Conservation (phyloP, 2,888 invertebrate species). For the Listrodromus nycthemerus region DNA sequence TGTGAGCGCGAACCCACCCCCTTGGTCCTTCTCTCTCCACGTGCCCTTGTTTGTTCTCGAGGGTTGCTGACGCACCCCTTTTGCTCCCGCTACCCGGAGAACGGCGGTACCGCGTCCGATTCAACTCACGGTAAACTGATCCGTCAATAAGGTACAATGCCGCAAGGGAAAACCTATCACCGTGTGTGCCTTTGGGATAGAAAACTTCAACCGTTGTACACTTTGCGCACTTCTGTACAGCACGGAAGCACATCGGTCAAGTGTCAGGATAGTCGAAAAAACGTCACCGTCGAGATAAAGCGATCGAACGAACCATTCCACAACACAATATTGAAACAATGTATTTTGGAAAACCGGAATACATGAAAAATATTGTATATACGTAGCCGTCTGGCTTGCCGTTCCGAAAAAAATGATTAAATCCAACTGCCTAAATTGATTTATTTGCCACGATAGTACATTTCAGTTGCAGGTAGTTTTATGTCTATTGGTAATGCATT, state of each 20-base stretch:
- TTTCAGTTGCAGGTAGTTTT: background rate
- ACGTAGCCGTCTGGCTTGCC: background rate
- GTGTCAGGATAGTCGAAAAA: slow-evolving; percentile 7
- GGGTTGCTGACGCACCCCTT: slow-evolving; percentile 59
- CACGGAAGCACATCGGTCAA: slow-evolving; percentile 2
- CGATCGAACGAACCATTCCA: background rate
- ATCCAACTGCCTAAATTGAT: background rate
- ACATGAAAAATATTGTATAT: background rate
- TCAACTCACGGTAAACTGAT: slow-evolving; percentile 65
- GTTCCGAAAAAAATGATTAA: background rate
- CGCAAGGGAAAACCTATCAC: slow-evolving; percentile 22
- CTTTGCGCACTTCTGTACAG: slow-evolving; percentile 30
- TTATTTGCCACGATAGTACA: background rate
- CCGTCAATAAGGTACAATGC: slow-evolving; percentile 44
- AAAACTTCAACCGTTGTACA: slow-evolving; percentile 29
- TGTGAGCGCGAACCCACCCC: slow-evolving; percentile 1
- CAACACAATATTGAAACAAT: background rate
- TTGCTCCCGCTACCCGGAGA: slow-evolving; percentile 21
- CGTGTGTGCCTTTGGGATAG: slow-evolving; percentile 34
- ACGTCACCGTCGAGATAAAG: background rate
- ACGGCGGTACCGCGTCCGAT: slow-evolving; percentile 29
- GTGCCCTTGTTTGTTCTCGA: slow-evolving; percentile 60
- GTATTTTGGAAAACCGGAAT: background rate
- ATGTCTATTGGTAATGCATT: slow-evolving; percentile 3
- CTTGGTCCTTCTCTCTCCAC: slow-evolving; percentile 2